Percentiles rank a stretch among this genome's conserved stretches.
These are phyloP conservation scores for Anguilla obscura DNA, from an alignment of 2,797 vertebrate genomes.

Conservation along the genomic window DNA sequence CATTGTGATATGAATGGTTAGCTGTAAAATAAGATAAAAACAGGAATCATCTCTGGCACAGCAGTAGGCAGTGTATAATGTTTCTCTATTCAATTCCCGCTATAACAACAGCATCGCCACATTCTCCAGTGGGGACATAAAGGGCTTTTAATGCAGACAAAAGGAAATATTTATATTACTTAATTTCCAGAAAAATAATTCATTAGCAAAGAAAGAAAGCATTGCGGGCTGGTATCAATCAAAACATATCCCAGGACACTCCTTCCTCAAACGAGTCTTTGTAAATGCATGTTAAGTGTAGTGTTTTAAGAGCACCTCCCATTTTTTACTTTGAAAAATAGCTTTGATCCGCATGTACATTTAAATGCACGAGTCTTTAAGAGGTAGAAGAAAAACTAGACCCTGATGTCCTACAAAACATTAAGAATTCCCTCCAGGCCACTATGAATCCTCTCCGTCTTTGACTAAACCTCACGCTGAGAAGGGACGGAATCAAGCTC, in stretches of 20 bases:
- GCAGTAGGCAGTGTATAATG: not conserved
- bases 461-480: not conserved
- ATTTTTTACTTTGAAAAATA: slow-evolving; percentile 18
- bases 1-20: slow-evolving; percentile 14
- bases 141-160: slow-evolving; percentile 11
- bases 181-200: slow-evolving; percentile 20
- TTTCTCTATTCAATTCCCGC: not conserved
- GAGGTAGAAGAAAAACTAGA: slow-evolving; percentile 6
- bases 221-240: slow-evolving; percentile 12
- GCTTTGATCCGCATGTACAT: not conserved
- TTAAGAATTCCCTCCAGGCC: not conserved
- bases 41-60: slow-evolving; percentile 15
- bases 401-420: not conserved
- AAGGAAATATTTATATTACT: slow-evolving; percentile 9
- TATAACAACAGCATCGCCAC: not conserved
- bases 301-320: not conserved
- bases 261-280: not conserved
- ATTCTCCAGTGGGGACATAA: not conserved
- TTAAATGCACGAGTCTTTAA: not conserved
- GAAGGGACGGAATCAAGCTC: not conserved
- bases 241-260: not conserved
- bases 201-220: slow-evolving; percentile 29
- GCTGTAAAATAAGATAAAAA: not conserved
- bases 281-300: slow-evolving; percentile 5
- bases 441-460: not conserved